A percentile compares a stretch with the other conserved stretches of the same genome.
phyloP scores from a whole-genome alignment of 2,797 vertebrate genomes.

The Lagodon rhomboides region DNA sequence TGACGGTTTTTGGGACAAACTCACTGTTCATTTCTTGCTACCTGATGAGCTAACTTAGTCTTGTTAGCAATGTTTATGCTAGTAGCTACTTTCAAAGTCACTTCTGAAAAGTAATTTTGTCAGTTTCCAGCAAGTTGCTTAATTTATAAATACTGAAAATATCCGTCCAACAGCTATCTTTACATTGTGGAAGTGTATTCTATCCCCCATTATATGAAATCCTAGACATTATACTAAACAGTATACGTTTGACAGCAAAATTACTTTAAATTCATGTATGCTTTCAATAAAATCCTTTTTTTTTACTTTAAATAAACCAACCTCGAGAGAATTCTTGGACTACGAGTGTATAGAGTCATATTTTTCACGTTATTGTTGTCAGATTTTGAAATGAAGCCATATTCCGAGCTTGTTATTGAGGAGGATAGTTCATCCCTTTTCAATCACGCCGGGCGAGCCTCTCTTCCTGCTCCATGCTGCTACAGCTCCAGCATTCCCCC shows the following conservation, averaged over 20 bases:
- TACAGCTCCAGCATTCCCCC: constrained; percentile 56
- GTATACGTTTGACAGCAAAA: not conserved
- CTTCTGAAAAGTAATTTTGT: not conserved
- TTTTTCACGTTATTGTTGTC: not conserved
- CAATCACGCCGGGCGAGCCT: constrained; percentile 30
- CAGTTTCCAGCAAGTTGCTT: not conserved
- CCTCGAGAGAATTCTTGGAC: not conserved
- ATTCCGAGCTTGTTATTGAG: constrained; percentile 23
- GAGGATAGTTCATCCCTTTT: constrained; percentile 32
- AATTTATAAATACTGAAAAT: not conserved
- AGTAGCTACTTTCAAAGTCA: too few species aligned
- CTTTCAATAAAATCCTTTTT: not conserved
- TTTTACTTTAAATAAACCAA: too few species aligned
- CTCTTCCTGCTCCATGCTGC: constrained; percentile 61
- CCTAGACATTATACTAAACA: too few species aligned
- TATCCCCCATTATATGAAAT: too few species aligned
- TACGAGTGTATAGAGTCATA: not conserved
- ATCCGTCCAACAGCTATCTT: not conserved
- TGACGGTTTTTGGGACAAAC: not conserved
- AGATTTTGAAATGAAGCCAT: constrained; percentile 3
- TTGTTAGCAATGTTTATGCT: not conserved
- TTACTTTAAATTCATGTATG: not conserved
- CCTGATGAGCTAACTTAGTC: not conserved
- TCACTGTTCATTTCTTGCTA: not conserved
- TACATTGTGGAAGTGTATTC: not conserved